phyloP scores from a whole-genome alignment of 2,888 invertebrate genomes.

The Erynnis tages region DNA sequence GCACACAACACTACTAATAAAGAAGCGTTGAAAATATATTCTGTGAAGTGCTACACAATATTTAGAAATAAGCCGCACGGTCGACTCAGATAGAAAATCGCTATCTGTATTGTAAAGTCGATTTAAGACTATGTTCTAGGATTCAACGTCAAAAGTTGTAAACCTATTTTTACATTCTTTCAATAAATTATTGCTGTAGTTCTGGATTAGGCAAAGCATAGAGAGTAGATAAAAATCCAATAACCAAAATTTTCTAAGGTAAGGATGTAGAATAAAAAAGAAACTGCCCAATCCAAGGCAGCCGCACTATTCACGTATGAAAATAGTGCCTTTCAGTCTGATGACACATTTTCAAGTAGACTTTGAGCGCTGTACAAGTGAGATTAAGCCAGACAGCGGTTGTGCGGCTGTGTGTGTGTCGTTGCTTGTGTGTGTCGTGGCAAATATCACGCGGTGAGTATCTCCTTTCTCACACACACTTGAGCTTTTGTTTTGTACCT shows the following conservation, averaged over 20 bases:
- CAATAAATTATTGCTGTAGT: too few species aligned
- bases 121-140: too few species aligned
- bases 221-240: not conserved
- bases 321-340: slow-evolving; percentile 68
- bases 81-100: too few species aligned
- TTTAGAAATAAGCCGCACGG: too few species aligned
- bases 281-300: slow-evolving; percentile 31
- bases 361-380: slow-evolving; percentile 50
- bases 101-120: too few species aligned
- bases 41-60: too few species aligned
- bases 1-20: too few species aligned
- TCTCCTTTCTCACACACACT: slow-evolving; percentile 17
- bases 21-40: too few species aligned
- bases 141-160: too few species aligned
- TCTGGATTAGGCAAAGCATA: too few species aligned
- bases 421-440: slow-evolving; percentile 3
- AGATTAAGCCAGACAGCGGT: slow-evolving; percentile 53
- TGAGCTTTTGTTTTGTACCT: slow-evolving; percentile 22
- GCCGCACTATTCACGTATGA: slow-evolving; percentile 47
- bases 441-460: slow-evolving; percentile 20
- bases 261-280: too few species aligned
- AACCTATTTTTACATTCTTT: too few species aligned
- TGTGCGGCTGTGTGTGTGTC: slow-evolving; percentile 24
- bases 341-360: slow-evolving; percentile 67
- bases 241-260: not conserved